Conservation (phyloP, 2,797 vertebrate species). For the Smutsia gigantea region DNA sequence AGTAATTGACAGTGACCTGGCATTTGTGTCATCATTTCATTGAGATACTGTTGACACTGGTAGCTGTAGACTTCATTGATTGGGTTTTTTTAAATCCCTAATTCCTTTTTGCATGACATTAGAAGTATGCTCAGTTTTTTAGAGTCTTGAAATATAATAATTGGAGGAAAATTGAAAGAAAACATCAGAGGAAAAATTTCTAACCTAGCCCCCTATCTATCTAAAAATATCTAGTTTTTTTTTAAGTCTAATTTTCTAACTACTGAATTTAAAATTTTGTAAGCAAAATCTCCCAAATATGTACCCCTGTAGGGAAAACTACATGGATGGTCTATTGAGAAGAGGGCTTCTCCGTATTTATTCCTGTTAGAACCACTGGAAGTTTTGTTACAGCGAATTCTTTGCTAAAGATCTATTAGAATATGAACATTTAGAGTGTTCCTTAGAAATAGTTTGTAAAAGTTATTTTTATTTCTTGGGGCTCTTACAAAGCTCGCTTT, state of each 20-base stretch:
- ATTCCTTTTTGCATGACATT: not conserved
- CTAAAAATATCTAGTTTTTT: conserved; percentile 36
- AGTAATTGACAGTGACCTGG: not conserved
- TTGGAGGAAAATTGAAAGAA: not conserved
- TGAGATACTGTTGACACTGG: not conserved
- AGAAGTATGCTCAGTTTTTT: not conserved
- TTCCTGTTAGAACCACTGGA: not conserved
- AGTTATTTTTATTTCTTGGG: not conserved
- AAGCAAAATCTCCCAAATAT: not conserved
- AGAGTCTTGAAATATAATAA: not conserved
- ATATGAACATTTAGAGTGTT: not conserved
- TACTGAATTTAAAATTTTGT: conserved; percentile 1
- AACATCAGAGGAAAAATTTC: not conserved
- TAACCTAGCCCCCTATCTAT: not conserved
- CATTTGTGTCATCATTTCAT: not conserved
- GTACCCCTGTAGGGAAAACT: not conserved
- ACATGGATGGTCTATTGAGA: not conserved
- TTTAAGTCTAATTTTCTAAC: not conserved
- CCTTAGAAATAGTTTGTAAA: not conserved
- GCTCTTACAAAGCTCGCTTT: not conserved
- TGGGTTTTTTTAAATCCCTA: not conserved
- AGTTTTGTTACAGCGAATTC: not conserved
- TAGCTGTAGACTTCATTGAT: not conserved
- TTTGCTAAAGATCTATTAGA: not conserved
- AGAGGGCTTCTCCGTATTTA: not conserved